phyloP scores from a whole-genome alignment of 2,113 vertebrate genomes.

The Nesoenas mayeri region DNA sequence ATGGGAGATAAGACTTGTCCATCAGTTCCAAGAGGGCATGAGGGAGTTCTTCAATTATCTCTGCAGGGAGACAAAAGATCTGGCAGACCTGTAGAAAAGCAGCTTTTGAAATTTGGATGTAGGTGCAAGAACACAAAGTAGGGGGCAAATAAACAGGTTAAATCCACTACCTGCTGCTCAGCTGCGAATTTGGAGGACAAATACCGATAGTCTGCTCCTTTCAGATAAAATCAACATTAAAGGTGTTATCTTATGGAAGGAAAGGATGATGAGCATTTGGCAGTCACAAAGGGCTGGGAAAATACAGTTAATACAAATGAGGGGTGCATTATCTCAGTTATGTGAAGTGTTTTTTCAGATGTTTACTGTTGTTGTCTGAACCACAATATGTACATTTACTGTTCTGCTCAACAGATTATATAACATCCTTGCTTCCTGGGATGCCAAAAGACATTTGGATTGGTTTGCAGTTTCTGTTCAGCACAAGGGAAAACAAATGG shows the following conservation, averaged over 20 bases:
- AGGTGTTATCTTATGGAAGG: neutral
- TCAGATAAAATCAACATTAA: neutral
- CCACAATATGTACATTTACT: neutral
- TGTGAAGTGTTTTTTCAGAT: neutral
- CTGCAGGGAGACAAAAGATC: neutral
- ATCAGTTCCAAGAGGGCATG: neutral
- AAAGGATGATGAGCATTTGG: neutral
- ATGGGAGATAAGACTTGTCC: neutral
- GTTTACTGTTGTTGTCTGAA: neutral
- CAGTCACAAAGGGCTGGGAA: neutral
- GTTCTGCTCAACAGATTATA: conserved; percentile 82
- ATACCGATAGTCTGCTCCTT: neutral
- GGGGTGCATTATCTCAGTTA: neutral
- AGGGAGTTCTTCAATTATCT: neutral
- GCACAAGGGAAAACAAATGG: conserved; percentile 76
- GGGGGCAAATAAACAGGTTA: neutral
- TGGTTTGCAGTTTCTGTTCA: conserved; percentile 79
- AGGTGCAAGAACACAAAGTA: neutral
- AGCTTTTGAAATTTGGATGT: neutral
- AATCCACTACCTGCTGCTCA: neutral
- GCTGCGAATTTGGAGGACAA: neutral
- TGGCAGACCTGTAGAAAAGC: neutral
- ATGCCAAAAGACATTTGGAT: conserved; percentile 83
- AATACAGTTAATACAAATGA: neutral
- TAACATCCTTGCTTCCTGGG: conserved; percentile 82